Percentiles rank a stretch among this genome's conserved stretches.
These are phyloP conservation scores for Hozukius guyotensis DNA, from an alignment of 2,797 vertebrate genomes.

Conservation along the genomic window DNA sequence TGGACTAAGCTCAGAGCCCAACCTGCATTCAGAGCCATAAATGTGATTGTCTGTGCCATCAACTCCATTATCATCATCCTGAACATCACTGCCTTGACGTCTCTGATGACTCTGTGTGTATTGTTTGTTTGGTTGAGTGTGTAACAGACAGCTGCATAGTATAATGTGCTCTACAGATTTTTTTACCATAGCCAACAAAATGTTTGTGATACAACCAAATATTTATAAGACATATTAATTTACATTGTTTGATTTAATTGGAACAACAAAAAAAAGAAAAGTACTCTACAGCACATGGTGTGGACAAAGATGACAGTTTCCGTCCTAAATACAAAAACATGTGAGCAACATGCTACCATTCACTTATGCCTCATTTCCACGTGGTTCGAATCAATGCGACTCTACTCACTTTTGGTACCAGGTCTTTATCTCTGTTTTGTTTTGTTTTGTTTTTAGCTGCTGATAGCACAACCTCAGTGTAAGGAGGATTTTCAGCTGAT, in stretches of 20 bases:
- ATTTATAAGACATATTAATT: background rate
- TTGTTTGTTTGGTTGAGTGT: background rate
- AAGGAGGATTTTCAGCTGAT: background rate
- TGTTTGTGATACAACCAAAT: background rate
- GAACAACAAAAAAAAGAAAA: background rate
- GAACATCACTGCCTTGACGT: background rate
- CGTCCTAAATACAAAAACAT: background rate
- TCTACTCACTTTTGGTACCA: background rate
- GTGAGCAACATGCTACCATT: background rate
- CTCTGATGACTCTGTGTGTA: background rate
- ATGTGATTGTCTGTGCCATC: background rate
- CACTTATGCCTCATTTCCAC: background rate
- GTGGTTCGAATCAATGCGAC: background rate
- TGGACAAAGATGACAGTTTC: background rate
- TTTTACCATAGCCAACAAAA: background rate
- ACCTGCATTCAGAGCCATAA: slow-evolving; percentile 19
- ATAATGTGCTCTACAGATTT: background rate
- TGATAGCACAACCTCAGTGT: background rate
- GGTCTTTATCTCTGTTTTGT: background rate
- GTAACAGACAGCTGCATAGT: background rate
- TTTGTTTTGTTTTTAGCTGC: background rate
- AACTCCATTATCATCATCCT: background rate
- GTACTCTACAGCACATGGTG: background rate
- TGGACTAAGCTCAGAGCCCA: background rate
- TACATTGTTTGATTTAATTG: background rate